A percentile compares a stretch with the other conserved stretches of the same genome.
Evolutionary conservation across 2,888 invertebrate species (phyloP).

Genomic region (Psylliodes chrysocephalus): DNA sequence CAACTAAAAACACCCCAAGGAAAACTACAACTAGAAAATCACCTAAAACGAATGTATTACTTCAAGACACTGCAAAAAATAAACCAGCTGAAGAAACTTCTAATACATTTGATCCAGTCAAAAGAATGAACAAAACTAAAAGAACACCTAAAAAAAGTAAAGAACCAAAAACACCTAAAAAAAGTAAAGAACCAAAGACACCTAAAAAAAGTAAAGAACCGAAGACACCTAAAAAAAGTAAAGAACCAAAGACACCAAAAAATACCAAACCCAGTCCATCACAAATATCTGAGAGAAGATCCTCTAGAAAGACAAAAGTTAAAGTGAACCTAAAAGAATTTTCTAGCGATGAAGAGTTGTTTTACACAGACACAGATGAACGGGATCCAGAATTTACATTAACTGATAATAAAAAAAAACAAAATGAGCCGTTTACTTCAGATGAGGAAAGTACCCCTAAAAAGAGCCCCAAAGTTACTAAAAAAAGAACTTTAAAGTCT

Average conservation of each 20-base stretch:
- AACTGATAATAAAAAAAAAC: conserved; percentile 33
- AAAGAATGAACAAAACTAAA: background rate
- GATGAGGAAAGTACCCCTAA: conserved; percentile 7
- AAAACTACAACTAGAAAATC: no score
- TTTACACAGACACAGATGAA: conserved; percentile 52
- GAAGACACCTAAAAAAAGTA: conserved; percentile 11
- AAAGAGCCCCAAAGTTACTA: conserved; percentile 1
- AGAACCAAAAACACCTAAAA: no score
- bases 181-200: no score
- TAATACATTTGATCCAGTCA: no score
- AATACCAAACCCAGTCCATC: conserved; percentile 5
- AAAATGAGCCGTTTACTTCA: conserved; percentile 9
- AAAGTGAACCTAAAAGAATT: conserved; percentile 51
- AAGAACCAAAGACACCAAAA: conserved; percentile 11
- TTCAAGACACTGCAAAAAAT: no score
- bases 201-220: no score
- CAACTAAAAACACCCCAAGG: no score
- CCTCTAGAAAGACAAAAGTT: conserved; percentile 46
- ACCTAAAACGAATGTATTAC: no score
- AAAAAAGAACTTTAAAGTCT: conserved; percentile 27
- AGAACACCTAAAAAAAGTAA: conserved; percentile 12
- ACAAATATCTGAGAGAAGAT: conserved; percentile 43
- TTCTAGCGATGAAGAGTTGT: conserved; percentile 52
- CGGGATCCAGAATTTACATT: conserved; percentile 54
- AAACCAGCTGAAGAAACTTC: no score